Percentiles rank a stretch among this genome's conserved stretches.
phyloP scores from a whole-genome alignment of 2,113 vertebrate species.

The Cheilinus undulatus region DNA sequence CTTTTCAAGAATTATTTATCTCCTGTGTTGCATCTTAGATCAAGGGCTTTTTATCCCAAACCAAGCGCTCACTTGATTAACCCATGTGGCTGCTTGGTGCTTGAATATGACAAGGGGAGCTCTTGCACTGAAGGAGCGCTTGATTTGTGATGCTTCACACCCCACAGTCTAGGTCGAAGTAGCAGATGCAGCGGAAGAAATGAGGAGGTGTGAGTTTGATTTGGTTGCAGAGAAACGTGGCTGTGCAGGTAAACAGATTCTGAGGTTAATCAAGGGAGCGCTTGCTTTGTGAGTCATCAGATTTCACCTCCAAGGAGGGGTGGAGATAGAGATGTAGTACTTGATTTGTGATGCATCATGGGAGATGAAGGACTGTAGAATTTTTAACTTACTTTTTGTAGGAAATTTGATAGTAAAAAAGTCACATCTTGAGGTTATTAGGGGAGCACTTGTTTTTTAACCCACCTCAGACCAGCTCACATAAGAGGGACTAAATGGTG shows the following conservation, averaged over 20 bases:
- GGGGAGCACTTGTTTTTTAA: conserved; percentile 2
- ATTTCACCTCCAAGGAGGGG: neutral
- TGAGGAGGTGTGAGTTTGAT: neutral
- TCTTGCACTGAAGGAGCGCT: neutral
- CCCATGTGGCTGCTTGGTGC: no score
- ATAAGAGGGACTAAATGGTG: no score
- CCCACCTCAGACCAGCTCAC: no score
- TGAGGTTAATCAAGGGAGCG: neutral
- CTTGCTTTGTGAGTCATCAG: neutral
- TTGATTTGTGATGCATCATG: neutral
- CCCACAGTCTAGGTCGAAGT: neutral
- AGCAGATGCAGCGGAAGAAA: neutral
- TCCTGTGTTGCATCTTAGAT: no score
- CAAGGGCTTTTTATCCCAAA: neutral
- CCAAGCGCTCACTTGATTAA: no score
- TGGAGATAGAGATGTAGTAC: neutral
- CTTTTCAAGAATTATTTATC: no score
- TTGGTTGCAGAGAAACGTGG: neutral
- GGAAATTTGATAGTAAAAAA: no score
- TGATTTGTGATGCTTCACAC: neutral
- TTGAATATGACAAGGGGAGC: neutral
- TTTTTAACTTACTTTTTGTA: no score
- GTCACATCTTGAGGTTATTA: no score
- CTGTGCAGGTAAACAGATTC: no score
- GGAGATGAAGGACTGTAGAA: no score